These are phyloP conservation scores for Heptranchias perlo DNA, from an alignment of 2,113 vertebrate species.

Conservation along the genomic window DNA sequence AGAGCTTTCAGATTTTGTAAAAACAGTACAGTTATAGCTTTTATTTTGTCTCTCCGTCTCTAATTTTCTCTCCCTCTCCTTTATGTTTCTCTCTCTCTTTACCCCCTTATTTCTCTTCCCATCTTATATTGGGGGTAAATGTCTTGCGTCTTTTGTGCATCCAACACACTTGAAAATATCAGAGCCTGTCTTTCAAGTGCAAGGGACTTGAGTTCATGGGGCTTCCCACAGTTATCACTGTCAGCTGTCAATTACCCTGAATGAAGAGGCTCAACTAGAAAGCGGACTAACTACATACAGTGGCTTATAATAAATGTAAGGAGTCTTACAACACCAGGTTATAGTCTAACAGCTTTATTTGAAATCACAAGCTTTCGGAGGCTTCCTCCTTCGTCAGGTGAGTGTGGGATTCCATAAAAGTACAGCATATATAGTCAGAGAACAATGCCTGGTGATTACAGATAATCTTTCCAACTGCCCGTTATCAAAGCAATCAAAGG, in stretches of 20 bases:
- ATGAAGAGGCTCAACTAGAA: background rate
- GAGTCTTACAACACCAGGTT: too few species aligned
- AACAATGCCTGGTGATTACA: too few species aligned
- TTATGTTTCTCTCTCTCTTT: background rate
- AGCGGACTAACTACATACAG: background rate
- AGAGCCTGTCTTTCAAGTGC: background rate
- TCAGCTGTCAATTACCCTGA: background rate
- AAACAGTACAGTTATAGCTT: background rate
- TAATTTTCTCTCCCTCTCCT: too few species aligned
- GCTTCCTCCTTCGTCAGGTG: too few species aligned
- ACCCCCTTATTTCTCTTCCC: slow-evolving; percentile 23
- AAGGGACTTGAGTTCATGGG: background rate
- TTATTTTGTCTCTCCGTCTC: too few species aligned
- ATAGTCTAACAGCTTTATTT: too few species aligned
- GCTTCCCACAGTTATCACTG: background rate
- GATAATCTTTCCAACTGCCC: too few species aligned
- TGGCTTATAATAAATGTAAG: background rate
- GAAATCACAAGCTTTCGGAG: too few species aligned
- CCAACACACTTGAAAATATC: background rate
- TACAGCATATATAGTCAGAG: too few species aligned
- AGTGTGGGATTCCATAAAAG: too few species aligned
- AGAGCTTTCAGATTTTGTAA: background rate
- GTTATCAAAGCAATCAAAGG: too few species aligned
- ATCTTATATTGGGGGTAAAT: background rate
- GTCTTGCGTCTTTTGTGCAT: background rate